Evolutionary conservation across 2,113 vertebrate genomes (phyloP), one percentile per base, ranked within the genome.

Genomic region (Eulemur macaco): DNA sequence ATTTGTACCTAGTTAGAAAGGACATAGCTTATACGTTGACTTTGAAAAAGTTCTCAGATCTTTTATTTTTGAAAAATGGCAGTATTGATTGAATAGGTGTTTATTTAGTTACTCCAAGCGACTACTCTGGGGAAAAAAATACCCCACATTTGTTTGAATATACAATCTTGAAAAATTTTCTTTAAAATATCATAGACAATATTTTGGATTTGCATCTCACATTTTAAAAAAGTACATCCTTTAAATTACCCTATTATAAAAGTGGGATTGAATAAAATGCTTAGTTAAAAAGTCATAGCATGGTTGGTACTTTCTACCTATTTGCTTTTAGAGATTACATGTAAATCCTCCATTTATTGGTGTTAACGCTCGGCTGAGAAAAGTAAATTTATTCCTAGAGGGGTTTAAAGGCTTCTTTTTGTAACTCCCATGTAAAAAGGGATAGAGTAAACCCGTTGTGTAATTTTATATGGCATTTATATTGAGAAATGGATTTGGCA

Each of bases 321-420:
- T 81, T 58, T 78, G 13, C 84, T 86, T 69, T 88, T 68, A 78
- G 78, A 71, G 83, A 91, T 96, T 94, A 83, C 47, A 74, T 52
- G 31, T 87, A 92, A 95, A 92, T 90, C 81, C 68, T 95, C 91
- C 68, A 83, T 89, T 97, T 94, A 78, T 82, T 96, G 73, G 64
- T 86, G 47, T 93, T 96, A 96, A 91, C 50, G 91, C 58, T 96
- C 96, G 85, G 69, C 64, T 64, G 71, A 78, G 92, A 74, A 81
- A 94, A 87, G 89, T 85, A 93, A 76, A 90, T 96, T 84, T 97
- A 58, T 95, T 74, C 74, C 34, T 87, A 86, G 31, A 87, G 56
- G 64, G 60, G 15, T 92, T 95, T 93, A 91, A 92, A 93, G 95
- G 18, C 80, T 89, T 82, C 81, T 77, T 91, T 94, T 84, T 91